Conservation (phyloP, 1,140 invertebrate genomes). For the Drosophila teissieri region DNA sequence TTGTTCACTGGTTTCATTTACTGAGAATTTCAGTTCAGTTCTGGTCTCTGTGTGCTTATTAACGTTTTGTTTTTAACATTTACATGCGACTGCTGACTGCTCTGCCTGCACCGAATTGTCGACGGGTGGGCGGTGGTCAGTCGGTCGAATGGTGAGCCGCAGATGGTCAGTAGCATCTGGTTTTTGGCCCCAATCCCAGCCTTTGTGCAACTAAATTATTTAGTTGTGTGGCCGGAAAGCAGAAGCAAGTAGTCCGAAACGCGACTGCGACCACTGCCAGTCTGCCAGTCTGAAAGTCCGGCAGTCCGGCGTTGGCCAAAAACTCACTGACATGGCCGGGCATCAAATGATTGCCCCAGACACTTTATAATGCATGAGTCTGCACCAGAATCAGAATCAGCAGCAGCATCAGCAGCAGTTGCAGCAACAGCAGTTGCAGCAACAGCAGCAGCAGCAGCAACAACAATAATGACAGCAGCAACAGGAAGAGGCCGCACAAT, state of each 20-base stretch:
- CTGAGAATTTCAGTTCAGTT: not conserved
- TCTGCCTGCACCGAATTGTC: slow-evolving; percentile 47
- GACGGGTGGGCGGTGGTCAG: slow-evolving; percentile 33
- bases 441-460: slow-evolving; percentile 27
- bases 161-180: slow-evolving; percentile 54
- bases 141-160: slow-evolving; percentile 61
- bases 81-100: slow-evolving; percentile 21
- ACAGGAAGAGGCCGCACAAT: slow-evolving; percentile 69
- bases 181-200: slow-evolving; percentile 27
- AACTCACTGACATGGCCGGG: slow-evolving; percentile 67
- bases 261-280: slow-evolving; percentile 29
- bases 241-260: slow-evolving; percentile 45
- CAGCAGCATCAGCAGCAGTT: slow-evolving; percentile 12
- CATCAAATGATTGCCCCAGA: slow-evolving; percentile 80
- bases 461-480: slow-evolving; percentile 55
- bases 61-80: slow-evolving; percentile 53
- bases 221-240: slow-evolving; percentile 66
- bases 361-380: slow-evolving; percentile 81
- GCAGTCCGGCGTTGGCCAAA: slow-evolving; percentile 41
- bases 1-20: slow-evolving; percentile 4
- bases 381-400: slow-evolving; percentile 14
- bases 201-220: slow-evolving; percentile 76
- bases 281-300: not conserved
- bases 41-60: slow-evolving; percentile 52
- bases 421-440: slow-evolving; percentile 14